Conservation (phyloP, 2,113 vertebrate species). For the Peucedramus taeniatus region DNA sequence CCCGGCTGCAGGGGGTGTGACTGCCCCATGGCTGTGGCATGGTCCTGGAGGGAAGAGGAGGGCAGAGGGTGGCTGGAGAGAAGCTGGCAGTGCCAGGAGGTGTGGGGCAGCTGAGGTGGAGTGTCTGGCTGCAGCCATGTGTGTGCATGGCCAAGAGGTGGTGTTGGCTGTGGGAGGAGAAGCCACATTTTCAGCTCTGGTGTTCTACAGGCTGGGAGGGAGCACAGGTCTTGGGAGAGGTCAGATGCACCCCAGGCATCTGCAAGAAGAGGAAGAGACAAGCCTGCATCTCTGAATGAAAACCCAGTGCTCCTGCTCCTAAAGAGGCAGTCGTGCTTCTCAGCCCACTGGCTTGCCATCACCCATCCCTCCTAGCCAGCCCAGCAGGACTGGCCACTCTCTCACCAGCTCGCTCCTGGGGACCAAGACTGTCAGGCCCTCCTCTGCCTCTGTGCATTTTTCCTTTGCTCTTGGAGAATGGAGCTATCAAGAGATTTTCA, state of each 20-base stretch:
- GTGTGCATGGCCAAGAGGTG: neutral
- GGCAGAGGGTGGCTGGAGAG: neutral
- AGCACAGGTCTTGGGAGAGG: neutral
- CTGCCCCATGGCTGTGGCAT: neutral
- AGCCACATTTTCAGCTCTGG: neutral
- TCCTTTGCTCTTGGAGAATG: neutral
- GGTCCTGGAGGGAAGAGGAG: neutral
- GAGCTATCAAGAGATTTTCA: neutral
- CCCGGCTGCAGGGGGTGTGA: accelerated
- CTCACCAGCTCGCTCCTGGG: accelerated
- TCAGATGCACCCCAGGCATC: neutral
- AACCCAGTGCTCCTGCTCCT: neutral
- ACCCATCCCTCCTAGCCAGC: no score
- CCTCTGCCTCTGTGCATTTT: neutral
- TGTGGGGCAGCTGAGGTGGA: neutral
- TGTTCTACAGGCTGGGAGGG: neutral
- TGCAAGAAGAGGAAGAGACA: neutral
- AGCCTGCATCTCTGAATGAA: neutral
- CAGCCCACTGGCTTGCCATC: neutral
- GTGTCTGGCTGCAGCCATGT: neutral
- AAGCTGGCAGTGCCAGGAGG: accelerated
- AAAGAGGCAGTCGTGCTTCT: accelerated
- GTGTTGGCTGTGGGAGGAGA: neutral
- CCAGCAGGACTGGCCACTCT: neutral
- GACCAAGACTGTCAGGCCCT: neutral